Percentiles rank a stretch among this genome's conserved stretches.
Conservation (phyloP, 2,797 vertebrate species). For the Aplochiton taeniatus region DNA sequence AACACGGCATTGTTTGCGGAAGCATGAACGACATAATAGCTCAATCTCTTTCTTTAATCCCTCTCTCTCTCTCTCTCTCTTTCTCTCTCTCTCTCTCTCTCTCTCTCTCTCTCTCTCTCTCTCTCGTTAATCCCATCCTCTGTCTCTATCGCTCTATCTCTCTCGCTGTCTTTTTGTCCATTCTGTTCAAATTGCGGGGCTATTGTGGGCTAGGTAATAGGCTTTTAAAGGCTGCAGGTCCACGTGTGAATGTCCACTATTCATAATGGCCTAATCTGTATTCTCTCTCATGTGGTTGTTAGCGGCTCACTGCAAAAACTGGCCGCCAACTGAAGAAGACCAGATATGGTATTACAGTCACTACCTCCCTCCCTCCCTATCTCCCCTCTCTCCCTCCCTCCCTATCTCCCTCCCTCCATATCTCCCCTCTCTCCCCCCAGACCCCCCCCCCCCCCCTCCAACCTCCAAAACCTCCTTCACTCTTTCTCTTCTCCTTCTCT, state of each 20-base stretch:
- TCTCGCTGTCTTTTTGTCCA: neutral
- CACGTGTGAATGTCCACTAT: too few species aligned
- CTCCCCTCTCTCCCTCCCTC: neutral
- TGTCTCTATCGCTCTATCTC: too few species aligned
- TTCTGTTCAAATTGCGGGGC: neutral
- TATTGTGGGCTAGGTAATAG: neutral
- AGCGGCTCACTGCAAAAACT: too few species aligned
- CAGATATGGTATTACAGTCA: neutral
- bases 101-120: too few species aligned
- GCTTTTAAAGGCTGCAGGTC: neutral
- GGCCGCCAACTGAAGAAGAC: too few species aligned
- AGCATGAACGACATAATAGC: neutral
- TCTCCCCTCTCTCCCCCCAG: neutral
- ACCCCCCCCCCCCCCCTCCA: neutral
- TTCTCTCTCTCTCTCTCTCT: too few species aligned
- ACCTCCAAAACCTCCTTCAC: neutral
- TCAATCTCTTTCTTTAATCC: neutral
- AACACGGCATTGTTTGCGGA: conserved; percentile 15
- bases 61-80: neutral
- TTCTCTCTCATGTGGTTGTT: too few species aligned
- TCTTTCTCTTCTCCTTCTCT: neutral
- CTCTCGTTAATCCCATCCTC: too few species aligned
- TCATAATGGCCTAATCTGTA: too few species aligned
- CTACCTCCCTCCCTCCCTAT: neutral
- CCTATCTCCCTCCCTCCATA: neutral